Evolutionary conservation across 2,113 vertebrate genomes (phyloP).

Genomic region (Corythoichthys haematopterus): DNA sequence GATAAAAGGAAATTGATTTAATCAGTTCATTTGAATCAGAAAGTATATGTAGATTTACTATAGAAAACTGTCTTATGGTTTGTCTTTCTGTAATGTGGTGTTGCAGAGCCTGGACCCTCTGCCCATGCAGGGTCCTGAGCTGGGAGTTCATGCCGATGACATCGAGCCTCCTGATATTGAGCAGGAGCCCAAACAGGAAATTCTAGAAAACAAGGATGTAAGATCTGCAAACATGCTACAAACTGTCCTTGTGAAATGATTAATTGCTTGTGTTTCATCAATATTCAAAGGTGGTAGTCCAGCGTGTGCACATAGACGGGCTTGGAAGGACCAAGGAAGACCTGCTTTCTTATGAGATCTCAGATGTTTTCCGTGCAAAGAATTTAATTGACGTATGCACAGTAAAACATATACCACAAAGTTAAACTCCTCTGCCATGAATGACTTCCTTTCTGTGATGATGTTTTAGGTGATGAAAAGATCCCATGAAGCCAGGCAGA

Average conservation of each 20-base stretch:
- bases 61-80: background rate
- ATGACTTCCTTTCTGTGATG: background rate
- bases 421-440: background rate
- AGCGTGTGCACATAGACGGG: slow-evolving; percentile 89
- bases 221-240: slow-evolving; percentile 30
- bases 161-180: slow-evolving; percentile 82
- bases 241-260: background rate
- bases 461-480: slow-evolving; percentile 85
- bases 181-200: slow-evolving; percentile 85
- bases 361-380: slow-evolving; percentile 86
- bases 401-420: background rate
- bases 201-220: slow-evolving; percentile 95
- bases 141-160: slow-evolving; percentile 84
- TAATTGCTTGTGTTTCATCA: background rate
- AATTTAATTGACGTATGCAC: slow-evolving; percentile 86
- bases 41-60: too few species aligned
- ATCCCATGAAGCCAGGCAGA: slow-evolving; percentile 89
- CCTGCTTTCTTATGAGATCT: slow-evolving; percentile 86
- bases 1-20: background rate
- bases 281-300: slow-evolving; percentile 84
- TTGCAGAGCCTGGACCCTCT: slow-evolving; percentile 90
- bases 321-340: slow-evolving; percentile 93
- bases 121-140: slow-evolving; percentile 82
- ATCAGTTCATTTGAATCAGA: background rate
- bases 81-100: background rate